Evolutionary conservation across 2,888 invertebrate genomes (phyloP).

Genomic region (Slavum lentiscoides): DNA sequence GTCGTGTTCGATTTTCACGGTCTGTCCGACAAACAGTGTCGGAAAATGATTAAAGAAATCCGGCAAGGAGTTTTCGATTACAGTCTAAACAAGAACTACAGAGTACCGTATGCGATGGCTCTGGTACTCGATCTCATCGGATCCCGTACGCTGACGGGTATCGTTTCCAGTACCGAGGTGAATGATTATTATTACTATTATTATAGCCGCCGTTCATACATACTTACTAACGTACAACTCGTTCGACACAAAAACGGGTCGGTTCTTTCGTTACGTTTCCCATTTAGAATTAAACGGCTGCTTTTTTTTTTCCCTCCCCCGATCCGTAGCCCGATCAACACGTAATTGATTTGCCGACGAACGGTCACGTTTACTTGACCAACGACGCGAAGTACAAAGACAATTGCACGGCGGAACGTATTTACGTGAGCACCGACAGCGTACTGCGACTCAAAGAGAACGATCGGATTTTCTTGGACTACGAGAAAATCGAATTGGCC

Average conservation of each 20-base stretch:
- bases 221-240: not conserved
- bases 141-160: not conserved
- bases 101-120: conserved; percentile 22
- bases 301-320: not conserved
- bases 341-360: conserved; percentile 54
- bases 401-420: conserved; percentile 54
- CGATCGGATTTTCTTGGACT: conserved; percentile 55
- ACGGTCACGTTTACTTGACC: conserved; percentile 55
- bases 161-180: not conserved
- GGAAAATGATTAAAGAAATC: conserved; percentile 31
- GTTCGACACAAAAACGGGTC: too few species aligned
- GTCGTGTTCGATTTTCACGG: conserved; percentile 9
- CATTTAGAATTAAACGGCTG: not conserved
- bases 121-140: conserved; percentile 16
- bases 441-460: conserved; percentile 54
- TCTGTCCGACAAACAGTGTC: not conserved
- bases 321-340: not conserved
- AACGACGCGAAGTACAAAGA: conserved; percentile 55
- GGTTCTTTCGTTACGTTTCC: not conserved
- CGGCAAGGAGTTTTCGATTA: conserved; percentile 36
- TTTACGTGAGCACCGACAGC: conserved; percentile 55
- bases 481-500: conserved; percentile 55
- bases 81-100: conserved; percentile 14
- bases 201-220: not conserved
- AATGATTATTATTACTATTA: too few species aligned